phyloP scores from a whole-genome alignment of 2,888 invertebrate species.

The Autographa pulchrina region DNA sequence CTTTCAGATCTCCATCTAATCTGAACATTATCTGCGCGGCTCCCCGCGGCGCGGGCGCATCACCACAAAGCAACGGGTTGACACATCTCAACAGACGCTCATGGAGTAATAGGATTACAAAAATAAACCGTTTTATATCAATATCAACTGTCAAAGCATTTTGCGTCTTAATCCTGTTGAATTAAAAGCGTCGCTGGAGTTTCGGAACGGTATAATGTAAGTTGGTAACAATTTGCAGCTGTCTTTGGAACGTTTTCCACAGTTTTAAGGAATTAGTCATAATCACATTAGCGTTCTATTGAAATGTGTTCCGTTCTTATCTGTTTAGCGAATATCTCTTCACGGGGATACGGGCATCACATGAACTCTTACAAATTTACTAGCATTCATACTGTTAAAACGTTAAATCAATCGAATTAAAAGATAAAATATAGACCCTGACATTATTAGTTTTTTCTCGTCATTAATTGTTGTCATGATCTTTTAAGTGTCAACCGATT shows the following conservation, averaged over 20 bases:
- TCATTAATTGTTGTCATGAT: neutral
- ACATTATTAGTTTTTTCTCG: neutral
- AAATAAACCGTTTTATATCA: slow-evolving; percentile 74
- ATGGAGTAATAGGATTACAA: slow-evolving; percentile 84
- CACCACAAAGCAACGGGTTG: slow-evolving; percentile 89
- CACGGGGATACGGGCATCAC: slow-evolving; percentile 11
- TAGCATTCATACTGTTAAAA: neutral
- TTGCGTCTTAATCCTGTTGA: slow-evolving; percentile 65
- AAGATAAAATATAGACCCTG: neutral
- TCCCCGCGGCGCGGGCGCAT: slow-evolving; percentile 83
- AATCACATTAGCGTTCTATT: slow-evolving; percentile 78
- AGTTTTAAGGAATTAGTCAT: slow-evolving; percentile 81
- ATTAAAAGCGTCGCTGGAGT: slow-evolving; percentile 43
- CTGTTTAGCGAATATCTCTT: slow-evolving; percentile 40
- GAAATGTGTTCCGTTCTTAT: slow-evolving; percentile 53
- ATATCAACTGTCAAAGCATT: slow-evolving; percentile 69
- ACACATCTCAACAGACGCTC: slow-evolving; percentile 85
- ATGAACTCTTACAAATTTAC: neutral
- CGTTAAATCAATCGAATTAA: neutral
- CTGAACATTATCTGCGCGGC: slow-evolving; percentile 83
- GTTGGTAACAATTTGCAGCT: slow-evolving; percentile 73
- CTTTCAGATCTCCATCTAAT: slow-evolving; percentile 87
- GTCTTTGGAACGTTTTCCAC: slow-evolving; percentile 67
- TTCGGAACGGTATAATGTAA: slow-evolving; percentile 64
- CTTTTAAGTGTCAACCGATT: neutral